Evolutionary conservation across 2,113 vertebrate species (phyloP).

Genomic region (Callithrix jacchus): DNA sequence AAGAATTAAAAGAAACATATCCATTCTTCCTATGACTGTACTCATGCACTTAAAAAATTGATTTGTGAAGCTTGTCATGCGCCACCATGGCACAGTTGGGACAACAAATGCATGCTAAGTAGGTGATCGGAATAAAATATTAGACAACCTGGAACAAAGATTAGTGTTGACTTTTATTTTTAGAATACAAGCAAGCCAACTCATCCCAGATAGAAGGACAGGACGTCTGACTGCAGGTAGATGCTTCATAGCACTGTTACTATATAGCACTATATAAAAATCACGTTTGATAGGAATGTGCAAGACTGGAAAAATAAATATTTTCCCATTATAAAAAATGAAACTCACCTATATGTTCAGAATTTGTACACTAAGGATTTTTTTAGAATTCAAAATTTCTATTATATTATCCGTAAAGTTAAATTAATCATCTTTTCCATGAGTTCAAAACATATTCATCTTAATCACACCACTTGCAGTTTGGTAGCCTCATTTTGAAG

Average conservation of each 20-base stretch:
- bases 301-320: not conserved
- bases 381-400: not conserved
- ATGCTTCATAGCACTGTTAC: not conserved
- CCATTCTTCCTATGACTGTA: not conserved
- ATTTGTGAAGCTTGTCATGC: not conserved
- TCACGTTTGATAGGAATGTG: not conserved
- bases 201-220: not conserved
- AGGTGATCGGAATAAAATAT: not conserved
- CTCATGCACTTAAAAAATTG: not conserved
- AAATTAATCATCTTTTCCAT: constrained; percentile 12
- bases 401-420: not conserved
- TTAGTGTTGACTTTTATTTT: not conserved
- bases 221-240: not conserved
- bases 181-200: not conserved
- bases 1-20: not conserved
- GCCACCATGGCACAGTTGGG: too few relatives aligned
- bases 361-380: not conserved
- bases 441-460: not conserved
- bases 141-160: not conserved
- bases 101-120: not conserved
- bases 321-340: constrained; percentile 16
- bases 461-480: not conserved
- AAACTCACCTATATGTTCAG: not conserved
- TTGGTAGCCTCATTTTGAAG: not conserved
- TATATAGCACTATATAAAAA: not conserved